These are phyloP conservation scores for Meleagris gallopavo DNA, from an alignment of 2,113 vertebrate species.

Conservation along the genomic window DNA sequence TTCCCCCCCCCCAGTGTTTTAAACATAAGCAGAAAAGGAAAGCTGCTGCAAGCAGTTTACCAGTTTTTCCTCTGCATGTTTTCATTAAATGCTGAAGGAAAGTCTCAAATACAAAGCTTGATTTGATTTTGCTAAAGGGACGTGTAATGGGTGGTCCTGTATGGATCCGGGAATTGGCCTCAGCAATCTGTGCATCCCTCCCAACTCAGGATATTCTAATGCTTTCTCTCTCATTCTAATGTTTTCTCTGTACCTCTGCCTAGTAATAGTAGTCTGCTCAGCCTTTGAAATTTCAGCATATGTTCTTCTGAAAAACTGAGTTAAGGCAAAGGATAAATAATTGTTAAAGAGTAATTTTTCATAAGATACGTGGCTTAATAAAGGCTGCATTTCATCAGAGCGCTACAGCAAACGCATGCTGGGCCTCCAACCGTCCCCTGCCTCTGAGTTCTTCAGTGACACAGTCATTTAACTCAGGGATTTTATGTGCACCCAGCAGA, in stretches of 20 bases:
- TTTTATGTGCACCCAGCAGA: slow-evolving; percentile 46
- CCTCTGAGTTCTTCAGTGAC: slow-evolving; percentile 28
- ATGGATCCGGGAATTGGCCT: not conserved
- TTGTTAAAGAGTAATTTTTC: slow-evolving; percentile 38
- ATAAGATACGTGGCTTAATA: slow-evolving; percentile 53
- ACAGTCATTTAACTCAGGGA: slow-evolving; percentile 31
- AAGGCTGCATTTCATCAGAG: slow-evolving; percentile 39
- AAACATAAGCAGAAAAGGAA: not conserved
- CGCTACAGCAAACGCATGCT: slow-evolving; percentile 23
- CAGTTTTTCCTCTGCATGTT: not conserved
- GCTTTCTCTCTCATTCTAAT: not conserved
- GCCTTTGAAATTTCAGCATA: not conserved
- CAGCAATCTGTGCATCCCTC: not conserved
- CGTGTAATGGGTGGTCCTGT: not conserved
- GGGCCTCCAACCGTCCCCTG: slow-evolving; percentile 22
- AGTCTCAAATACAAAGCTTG: not conserved
- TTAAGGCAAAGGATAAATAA: slow-evolving; percentile 25
- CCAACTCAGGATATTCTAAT: not conserved
- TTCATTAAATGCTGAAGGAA: not conserved
- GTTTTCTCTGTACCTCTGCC: not conserved
- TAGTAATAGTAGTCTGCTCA: not conserved
- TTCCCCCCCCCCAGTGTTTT: not conserved
- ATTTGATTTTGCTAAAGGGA: not conserved
- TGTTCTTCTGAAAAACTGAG: slow-evolving; percentile 10
- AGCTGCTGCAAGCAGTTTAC: not conserved